Base-by-base conservation (phyloP, 2,797 vertebrate species). In the Ambastaia sidthimunki region DNA sequence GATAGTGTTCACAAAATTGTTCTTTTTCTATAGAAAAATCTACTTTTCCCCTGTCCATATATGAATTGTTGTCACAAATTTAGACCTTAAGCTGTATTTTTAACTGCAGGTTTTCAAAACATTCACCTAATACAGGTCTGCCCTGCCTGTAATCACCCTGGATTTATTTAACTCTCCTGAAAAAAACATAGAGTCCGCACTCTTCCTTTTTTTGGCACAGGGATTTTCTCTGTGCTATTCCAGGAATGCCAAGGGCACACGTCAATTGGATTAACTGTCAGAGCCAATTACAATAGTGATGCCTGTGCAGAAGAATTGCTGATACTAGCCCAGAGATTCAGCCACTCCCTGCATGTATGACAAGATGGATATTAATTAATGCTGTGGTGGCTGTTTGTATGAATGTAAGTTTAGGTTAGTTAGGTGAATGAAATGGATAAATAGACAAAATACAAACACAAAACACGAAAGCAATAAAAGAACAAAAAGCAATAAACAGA, bases 271-370 rank as follows among this genome's bases (percentile, higher is more conserved):
- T 94, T 93, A 94, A 72, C 19, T 59, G 37, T 75, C 71, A 90
- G 88, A 93, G 88, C 92, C 90, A 91, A 93, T 94, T 93, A 93
- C 71, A n/a, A n/a, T n/a, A 70, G 76, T 87, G 54, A n/a, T 86
- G 81, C 80, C 85, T 82, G 41, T 50, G 3, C 25, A 28, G 13
- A 62, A 68, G 62, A 50, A 54, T 54, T 81, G 41, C 21, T 37
- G 12, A 9, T 5, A 59, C 28, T 50, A 21, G 34, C 25, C 52
- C 54, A 7, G 31, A 57, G 21, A 55, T 41, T 44, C 55, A 67
- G 5, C 18, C 41, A 44, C 41, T 44, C 9, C 34, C 16, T 54
- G 52, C 52, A 54, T 18, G 18, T n/a, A 44, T 44, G 9, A 10
- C 41, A 44, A 44, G 41, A 44, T 11, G 41, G 9, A 37, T 37